phyloP scores from a whole-genome alignment of 1,140 invertebrate species.

The Thereuonema tuberculata region DNA sequence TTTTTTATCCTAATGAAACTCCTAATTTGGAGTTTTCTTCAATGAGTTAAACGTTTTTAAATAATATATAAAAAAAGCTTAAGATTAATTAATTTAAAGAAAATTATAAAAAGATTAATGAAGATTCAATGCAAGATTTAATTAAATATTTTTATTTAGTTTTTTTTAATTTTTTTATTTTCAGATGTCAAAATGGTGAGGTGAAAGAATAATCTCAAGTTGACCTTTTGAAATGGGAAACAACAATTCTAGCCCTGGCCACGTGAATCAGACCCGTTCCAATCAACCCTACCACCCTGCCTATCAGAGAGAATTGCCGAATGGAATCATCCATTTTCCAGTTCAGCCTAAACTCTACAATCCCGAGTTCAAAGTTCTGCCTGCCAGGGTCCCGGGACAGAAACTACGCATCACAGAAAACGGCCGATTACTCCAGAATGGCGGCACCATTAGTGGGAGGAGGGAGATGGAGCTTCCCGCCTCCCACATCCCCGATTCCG shows the following conservation, averaged over 20 bases:
- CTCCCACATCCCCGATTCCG: not conserved
- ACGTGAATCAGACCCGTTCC: not conserved
- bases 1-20: too few relatives aligned
- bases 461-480: not conserved
- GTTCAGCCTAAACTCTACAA: not conserved
- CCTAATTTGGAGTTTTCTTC: too few relatives aligned
- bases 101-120: too few relatives aligned
- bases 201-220: too few relatives aligned
- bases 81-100: too few relatives aligned
- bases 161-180: too few relatives aligned
- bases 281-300: slow-evolving; percentile 5
- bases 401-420: slow-evolving; percentile 56
- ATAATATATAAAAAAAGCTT: too few relatives aligned
- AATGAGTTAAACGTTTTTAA: too few relatives aligned
- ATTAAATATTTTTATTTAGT: too few relatives aligned
- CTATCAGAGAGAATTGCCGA: not conserved
- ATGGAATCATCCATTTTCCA: not conserved
- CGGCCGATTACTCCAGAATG: slow-evolving; percentile 57
- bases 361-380: slow-evolving; percentile 42
- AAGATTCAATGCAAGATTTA: too few relatives aligned
- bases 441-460: slow-evolving; percentile 54
- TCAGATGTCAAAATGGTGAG: too few relatives aligned
- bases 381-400: slow-evolving; percentile 41
- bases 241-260: not conserved
- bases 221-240: not conserved